phyloP scores from a whole-genome alignment of 1,140 invertebrate genomes.

The Battus philenor region DNA sequence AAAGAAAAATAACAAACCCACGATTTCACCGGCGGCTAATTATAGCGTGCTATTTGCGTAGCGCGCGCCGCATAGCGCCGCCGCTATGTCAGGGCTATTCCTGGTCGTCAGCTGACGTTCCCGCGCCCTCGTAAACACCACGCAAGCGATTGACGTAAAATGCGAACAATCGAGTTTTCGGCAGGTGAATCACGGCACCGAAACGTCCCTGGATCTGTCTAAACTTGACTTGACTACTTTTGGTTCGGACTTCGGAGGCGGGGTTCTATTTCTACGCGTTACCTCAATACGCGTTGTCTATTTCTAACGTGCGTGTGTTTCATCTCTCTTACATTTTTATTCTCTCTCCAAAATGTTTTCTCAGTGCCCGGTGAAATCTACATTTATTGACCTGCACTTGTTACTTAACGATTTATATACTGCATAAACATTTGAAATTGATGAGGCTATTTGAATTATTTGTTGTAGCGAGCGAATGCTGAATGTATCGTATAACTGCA shows the following conservation, averaged over 20 bases:
- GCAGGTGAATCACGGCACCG: conserved; percentile 70
- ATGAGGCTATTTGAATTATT: neutral
- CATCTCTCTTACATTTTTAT: conserved; percentile 41
- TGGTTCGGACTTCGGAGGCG: conserved; percentile 69
- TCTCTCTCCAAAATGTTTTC: conserved; percentile 24
- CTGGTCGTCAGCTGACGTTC: conserved; percentile 71
- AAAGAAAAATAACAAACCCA: conserved; percentile 76
- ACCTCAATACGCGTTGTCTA: conserved; percentile 57
- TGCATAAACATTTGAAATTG: conserved; percentile 1
- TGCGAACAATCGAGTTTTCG: conserved; percentile 71
- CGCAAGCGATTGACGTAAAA: conserved; percentile 71
- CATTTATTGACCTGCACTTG: conserved; percentile 2
- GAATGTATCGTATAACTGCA: neutral
- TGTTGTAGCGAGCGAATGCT: neutral
- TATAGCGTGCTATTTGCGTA: conserved; percentile 72
- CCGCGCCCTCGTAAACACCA: conserved; percentile 68
- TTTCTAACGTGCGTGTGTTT: conserved; percentile 50
- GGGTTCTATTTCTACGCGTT: conserved; percentile 64
- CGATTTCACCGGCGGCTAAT: conserved; percentile 72
- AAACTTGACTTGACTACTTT: conserved; percentile 71
- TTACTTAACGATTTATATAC: neutral
- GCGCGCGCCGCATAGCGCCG: conserved; percentile 67
- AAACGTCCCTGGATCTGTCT: conserved; percentile 63
- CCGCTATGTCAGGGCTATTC: conserved; percentile 73
- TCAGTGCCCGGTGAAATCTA: neutral